These are phyloP conservation scores for Lissonota sp. DNA, from an alignment of 2,888 invertebrate genomes.

Conservation along the genomic window DNA sequence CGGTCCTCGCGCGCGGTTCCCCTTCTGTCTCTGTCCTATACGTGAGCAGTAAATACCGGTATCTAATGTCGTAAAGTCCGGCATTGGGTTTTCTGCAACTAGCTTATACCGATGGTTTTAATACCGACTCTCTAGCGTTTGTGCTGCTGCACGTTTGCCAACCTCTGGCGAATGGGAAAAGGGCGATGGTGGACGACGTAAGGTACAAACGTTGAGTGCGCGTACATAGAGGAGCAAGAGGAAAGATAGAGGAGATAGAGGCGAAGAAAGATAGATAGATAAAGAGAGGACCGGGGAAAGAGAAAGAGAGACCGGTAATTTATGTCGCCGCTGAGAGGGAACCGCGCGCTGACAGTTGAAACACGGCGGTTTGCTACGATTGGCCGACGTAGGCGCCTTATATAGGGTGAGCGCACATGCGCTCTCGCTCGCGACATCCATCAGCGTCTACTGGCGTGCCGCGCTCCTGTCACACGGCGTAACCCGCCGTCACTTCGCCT, in stretches of 20 bases:
- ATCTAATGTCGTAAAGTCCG: slow-evolving; percentile 77
- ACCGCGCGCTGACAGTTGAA: slow-evolving; percentile 82
- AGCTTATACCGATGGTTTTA: slow-evolving; percentile 12
- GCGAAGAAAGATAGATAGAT: slow-evolving; percentile 23
- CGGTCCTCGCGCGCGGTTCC: slow-evolving; percentile 51
- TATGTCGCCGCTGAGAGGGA: slow-evolving; percentile 77
- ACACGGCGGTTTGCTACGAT: slow-evolving; percentile 80
- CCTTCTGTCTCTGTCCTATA: slow-evolving; percentile 57
- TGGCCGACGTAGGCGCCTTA: slow-evolving; percentile 81
- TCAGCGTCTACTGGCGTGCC: slow-evolving; percentile 79
- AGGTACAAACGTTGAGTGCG: too few relatives aligned
- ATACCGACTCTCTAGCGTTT: slow-evolving; percentile 16
- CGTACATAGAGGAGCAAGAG: slow-evolving; percentile 27
- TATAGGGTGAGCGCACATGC: slow-evolving; percentile 82
- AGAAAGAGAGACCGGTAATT: slow-evolving; percentile 76
- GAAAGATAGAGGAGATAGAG: slow-evolving; percentile 36
- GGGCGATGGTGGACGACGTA: slow-evolving; percentile 52
- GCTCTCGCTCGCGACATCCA: slow-evolving; percentile 80
- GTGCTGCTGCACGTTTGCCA: slow-evolving; percentile 18
- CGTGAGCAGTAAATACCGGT: slow-evolving; percentile 75
- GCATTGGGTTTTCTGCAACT: slow-evolving; percentile 75
- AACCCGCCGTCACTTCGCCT: slow-evolving; percentile 72
- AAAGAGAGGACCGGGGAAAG: slow-evolving; percentile 50
- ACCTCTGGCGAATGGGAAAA: slow-evolving; percentile 46
- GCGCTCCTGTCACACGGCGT: slow-evolving; percentile 77